Percentiles rank a stretch among this genome's conserved stretches.
phyloP scores from a whole-genome alignment of 2,113 vertebrate species.

The Camelus dromedarius region DNA sequence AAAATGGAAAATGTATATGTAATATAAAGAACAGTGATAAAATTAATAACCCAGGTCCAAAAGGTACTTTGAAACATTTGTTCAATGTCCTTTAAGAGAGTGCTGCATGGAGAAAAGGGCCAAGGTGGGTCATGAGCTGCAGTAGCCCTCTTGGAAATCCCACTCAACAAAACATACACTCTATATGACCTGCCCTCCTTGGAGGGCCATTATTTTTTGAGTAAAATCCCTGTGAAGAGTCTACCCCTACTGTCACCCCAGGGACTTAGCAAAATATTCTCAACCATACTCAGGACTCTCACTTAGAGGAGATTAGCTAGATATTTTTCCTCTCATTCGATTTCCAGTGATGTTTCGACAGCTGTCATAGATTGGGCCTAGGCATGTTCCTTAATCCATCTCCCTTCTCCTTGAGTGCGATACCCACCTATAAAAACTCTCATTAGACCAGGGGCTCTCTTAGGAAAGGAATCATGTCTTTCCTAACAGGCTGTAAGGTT shows the following conservation, averaged over 20 bases:
- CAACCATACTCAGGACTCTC: not conserved
- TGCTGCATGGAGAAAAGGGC: not conserved
- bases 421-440: not conserved
- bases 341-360: constrained; percentile 16
- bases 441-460: not conserved
- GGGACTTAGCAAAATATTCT: not conserved
- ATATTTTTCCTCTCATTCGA: not conserved
- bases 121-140: not conserved
- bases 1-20: constrained; percentile 1
- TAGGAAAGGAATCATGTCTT: constrained; percentile 27
- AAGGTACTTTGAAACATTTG: constrained; percentile 21
- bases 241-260: not conserved
- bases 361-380: not conserved
- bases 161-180: not conserved
- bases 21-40: constrained; percentile 1
- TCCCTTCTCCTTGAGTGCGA: not conserved
- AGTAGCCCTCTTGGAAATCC: not conserved
- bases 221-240: constrained; percentile 9
- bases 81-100: not conserved
- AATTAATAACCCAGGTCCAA: not conserved
- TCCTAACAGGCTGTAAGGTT: not conserved
- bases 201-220: not conserved
- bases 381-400: not conserved
- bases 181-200: not conserved
- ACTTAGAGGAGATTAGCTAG: not conserved